Evolutionary conservation across 23 tunicate species (phyloP).

Genomic region (Styela clava): DNA sequence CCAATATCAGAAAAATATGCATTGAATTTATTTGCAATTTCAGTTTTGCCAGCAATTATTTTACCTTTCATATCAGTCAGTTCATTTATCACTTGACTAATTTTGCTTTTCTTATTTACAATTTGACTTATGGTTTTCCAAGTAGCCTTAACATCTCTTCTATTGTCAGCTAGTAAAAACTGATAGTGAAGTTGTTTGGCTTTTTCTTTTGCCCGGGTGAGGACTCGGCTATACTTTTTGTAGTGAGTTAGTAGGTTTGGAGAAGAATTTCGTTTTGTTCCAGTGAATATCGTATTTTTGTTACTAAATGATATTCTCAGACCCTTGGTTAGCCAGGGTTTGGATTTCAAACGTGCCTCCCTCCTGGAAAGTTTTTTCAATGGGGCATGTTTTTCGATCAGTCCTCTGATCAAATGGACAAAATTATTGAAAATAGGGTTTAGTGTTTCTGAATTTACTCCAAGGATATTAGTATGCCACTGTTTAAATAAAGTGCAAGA

Average conservation of each 20-base stretch:
- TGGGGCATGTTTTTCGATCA: background rate
- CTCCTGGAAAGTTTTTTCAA: background rate
- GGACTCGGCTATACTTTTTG: background rate
- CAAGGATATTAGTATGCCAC: background rate
- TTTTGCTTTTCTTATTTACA: background rate
- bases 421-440: background rate
- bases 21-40: background rate
- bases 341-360: background rate
- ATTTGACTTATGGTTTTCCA: background rate
- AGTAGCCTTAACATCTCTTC: background rate
- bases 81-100: background rate
- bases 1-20: background rate
- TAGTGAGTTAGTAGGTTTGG: background rate
- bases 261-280: background rate
- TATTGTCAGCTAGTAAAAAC: background rate
- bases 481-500: background rate
- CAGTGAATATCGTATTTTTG: background rate
- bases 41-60: background rate
- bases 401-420: background rate
- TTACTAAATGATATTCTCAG: background rate
- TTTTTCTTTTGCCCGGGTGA: background rate
- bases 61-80: background rate
- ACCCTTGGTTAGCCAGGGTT: background rate
- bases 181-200: background rate
- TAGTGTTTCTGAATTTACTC: background rate